Conservation (phyloP, 1,140 invertebrate species). For the Drosophila seguyi region DNA sequence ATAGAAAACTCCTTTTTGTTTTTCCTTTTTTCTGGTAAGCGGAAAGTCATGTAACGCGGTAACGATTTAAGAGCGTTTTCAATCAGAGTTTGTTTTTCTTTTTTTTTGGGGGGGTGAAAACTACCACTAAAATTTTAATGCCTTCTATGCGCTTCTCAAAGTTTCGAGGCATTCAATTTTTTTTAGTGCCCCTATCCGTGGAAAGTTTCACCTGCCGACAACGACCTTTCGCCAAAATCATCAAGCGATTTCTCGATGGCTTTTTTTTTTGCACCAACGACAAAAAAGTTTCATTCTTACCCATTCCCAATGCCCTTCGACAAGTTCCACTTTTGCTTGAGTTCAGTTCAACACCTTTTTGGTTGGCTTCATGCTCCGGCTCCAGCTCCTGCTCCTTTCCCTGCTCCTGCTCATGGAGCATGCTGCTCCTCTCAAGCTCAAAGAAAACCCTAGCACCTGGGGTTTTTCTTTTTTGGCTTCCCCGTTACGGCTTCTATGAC, state of each 20-base stretch:
- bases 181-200: slow-evolving; percentile 18
- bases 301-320: slow-evolving; percentile 38
- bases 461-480: slow-evolving; percentile 30
- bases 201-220: slow-evolving; percentile 33
- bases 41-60: slow-evolving; percentile 29
- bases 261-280: slow-evolving; percentile 32
- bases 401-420: too few relatives aligned
- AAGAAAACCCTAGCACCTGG: slow-evolving; percentile 35
- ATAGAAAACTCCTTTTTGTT: slow-evolving; percentile 8
- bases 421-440: slow-evolving; percentile 10
- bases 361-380: slow-evolving; percentile 18
- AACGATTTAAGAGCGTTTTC: slow-evolving; percentile 38
- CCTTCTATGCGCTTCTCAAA: slow-evolving; percentile 30
- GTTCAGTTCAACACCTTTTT: slow-evolving; percentile 46
- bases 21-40: slow-evolving; percentile 13
- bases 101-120: slow-evolving; percentile 2
- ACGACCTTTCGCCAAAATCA: slow-evolving; percentile 36
- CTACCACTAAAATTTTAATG: slow-evolving; percentile 36
- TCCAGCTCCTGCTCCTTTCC: neutral
- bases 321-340: slow-evolving; percentile 55
- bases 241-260: slow-evolving; percentile 42
- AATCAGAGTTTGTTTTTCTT: slow-evolving; percentile 5
- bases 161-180: slow-evolving; percentile 41
- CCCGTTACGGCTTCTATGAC: slow-evolving; percentile 16
- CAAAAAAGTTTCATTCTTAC: slow-evolving; percentile 37